Evolutionary conservation across 2,797 vertebrate species (phyloP).

Genomic region (Cetoscarus ocellatus): DNA sequence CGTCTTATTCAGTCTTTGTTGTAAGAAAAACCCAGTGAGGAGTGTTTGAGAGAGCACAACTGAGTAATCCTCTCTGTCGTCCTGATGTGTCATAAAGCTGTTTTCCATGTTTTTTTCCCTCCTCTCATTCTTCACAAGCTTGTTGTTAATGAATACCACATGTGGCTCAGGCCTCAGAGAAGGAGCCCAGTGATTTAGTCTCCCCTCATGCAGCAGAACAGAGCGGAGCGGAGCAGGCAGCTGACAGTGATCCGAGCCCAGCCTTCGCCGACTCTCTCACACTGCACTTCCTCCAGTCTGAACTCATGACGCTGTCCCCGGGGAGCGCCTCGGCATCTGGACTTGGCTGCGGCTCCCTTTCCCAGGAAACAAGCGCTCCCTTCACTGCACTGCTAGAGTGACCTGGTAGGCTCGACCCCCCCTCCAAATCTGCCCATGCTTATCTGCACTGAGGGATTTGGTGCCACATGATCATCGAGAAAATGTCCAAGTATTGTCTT

Average conservation of each 20-base stretch:
- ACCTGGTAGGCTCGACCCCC: slow-evolving; percentile 70
- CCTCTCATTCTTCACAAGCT: slow-evolving; percentile 78
- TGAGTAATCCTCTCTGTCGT: slow-evolving; percentile 81
- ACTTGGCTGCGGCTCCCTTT: slow-evolving; percentile 92
- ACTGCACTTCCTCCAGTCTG: slow-evolving; percentile 86
- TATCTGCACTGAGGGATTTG: slow-evolving; percentile 50
- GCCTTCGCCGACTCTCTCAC: slow-evolving; percentile 81
- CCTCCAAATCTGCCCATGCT: slow-evolving; percentile 7
- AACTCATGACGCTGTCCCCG: slow-evolving; percentile 84
- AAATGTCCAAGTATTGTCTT: slow-evolving; percentile 22
- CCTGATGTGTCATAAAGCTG: slow-evolving; percentile 84
- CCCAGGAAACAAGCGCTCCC: slow-evolving; percentile 92
- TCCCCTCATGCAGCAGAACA: slow-evolving; percentile 67
- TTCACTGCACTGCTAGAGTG: slow-evolving; percentile 82
- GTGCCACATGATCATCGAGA: slow-evolving; percentile 49
- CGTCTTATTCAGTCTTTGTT: slow-evolving; percentile 55
- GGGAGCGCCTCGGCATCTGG: slow-evolving; percentile 89
- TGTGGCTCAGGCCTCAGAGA: slow-evolving; percentile 76
- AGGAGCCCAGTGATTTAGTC: slow-evolving; percentile 76
- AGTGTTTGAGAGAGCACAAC: slow-evolving; percentile 69
- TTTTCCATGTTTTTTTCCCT: slow-evolving; percentile 75
- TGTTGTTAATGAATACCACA: slow-evolving; percentile 85
- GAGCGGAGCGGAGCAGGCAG: slow-evolving; percentile 63
- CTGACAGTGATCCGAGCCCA: slow-evolving; percentile 81
- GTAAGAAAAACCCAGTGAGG: slow-evolving; percentile 57